Conservation (phyloP, 1,140 invertebrate genomes). For the Drosophila pruinosa region DNA sequence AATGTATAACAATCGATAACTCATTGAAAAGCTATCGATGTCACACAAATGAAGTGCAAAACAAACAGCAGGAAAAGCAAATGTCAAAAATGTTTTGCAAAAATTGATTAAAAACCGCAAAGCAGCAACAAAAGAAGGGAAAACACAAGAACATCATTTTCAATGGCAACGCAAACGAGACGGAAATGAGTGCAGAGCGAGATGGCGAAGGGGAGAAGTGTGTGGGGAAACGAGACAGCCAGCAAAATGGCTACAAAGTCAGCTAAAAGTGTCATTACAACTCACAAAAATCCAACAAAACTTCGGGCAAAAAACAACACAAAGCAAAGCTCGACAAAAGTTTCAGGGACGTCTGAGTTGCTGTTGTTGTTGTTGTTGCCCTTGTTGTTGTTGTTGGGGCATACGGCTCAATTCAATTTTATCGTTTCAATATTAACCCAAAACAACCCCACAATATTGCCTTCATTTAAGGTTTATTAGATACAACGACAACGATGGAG, state of each 20-base stretch:
- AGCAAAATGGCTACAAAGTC: slow-evolving; percentile 74
- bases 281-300: slow-evolving; percentile 60
- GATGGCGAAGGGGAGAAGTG: neutral
- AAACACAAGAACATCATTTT: slow-evolving; percentile 24
- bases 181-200: slow-evolving; percentile 44
- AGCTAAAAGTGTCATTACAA: slow-evolving; percentile 80
- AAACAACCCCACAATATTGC: slow-evolving; percentile 82
- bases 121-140: slow-evolving; percentile 19
- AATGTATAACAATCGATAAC: too few species aligned
- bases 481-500: slow-evolving; percentile 65
- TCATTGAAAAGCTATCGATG: too few species aligned
- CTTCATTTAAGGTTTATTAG: slow-evolving; percentile 83
- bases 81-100: slow-evolving; percentile 41
- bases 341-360: slow-evolving; percentile 70
- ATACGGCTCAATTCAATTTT: slow-evolving; percentile 81
- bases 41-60: too few species aligned
- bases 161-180: slow-evolving; percentile 63
- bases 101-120: slow-evolving; percentile 77
- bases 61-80: neutral
- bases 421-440: slow-evolving; percentile 82
- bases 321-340: slow-evolving; percentile 53
- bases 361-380: neutral
- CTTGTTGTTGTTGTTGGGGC: slow-evolving; percentile 39
- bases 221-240: neutral
- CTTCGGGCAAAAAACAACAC: slow-evolving; percentile 39